Percentiles rank a stretch among this genome's conserved stretches.
Evolutionary conservation across 2,888 invertebrate species (phyloP).

Genomic region (Lasioglossum pauxillum): DNA sequence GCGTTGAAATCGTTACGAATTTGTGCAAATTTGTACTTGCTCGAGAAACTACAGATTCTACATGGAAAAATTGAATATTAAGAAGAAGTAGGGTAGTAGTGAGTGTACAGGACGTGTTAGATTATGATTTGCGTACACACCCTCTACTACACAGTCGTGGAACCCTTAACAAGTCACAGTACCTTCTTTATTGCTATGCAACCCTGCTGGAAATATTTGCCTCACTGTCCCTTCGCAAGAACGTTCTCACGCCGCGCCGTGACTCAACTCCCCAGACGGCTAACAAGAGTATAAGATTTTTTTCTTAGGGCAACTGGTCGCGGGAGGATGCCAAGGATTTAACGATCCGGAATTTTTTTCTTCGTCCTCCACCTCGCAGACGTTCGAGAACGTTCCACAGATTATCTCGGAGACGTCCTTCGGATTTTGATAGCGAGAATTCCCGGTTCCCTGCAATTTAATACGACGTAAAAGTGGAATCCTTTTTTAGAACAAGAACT

Average conservation of each 20-base stretch:
- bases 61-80: neutral
- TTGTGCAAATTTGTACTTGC: too few species aligned
- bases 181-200: conserved; percentile 73
- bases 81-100: neutral
- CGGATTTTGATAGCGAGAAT: neutral
- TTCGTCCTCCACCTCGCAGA: conserved; percentile 46
- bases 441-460: neutral
- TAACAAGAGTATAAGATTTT: conserved; percentile 47
- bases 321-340: conserved; percentile 63
- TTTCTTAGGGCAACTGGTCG: conserved; percentile 67
- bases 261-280: conserved; percentile 41
- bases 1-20: neutral
- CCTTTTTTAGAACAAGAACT: neutral
- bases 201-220: conserved; percentile 76
- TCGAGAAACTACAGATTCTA: too few species aligned
- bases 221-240: conserved; percentile 76
- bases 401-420: conserved; percentile 23
- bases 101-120: neutral
- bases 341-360: conserved; percentile 66
- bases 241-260: conserved; percentile 77
- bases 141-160: neutral
- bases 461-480: neutral
- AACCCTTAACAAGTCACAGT: conserved; percentile 25
- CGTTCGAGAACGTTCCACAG: conserved; percentile 25
- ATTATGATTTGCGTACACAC: neutral